Evolutionary conservation across 2,113 vertebrate species (phyloP).

Genomic region (Globicephala melas): DNA sequence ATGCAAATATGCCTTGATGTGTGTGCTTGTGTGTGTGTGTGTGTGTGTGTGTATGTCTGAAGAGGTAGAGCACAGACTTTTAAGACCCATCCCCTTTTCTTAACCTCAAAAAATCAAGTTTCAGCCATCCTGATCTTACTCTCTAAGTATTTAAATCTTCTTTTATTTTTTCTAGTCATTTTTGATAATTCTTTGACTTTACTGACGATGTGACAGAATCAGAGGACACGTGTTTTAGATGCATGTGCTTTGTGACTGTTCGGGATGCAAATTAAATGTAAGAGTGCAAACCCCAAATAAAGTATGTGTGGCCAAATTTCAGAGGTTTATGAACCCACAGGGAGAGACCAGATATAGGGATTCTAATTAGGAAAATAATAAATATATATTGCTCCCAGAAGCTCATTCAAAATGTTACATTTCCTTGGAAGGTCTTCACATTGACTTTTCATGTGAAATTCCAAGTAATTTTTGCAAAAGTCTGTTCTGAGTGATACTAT

Average conservation of each 20-base stretch:
- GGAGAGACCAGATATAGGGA: neutral
- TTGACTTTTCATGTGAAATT: neutral
- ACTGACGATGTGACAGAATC: constrained; percentile 47
- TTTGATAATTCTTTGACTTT: constrained; percentile 68
- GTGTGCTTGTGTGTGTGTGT: neutral
- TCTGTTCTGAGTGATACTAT: neutral
- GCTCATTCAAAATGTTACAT: neutral
- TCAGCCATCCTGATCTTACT: constrained; percentile 56
- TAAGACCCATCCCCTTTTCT: neutral
- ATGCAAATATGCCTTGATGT: neutral
- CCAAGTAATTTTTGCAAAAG: constrained; percentile 4
- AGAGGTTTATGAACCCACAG: neutral
- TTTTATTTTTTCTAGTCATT: constrained; percentile 66
- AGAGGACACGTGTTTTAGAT: neutral
- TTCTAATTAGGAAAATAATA: neutral
- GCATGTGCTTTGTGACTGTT: constrained; percentile 49
- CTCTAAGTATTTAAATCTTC: constrained; percentile 58
- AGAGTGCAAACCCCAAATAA: constrained; percentile 61
- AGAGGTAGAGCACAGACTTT: neutral
- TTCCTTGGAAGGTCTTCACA: neutral
- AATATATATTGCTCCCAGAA: neutral
- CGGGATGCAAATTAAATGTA: neutral
- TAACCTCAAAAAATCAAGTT: constrained; percentile 25
- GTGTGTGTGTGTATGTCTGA: neutral
- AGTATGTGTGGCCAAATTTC: constrained; percentile 55